Conservation (phyloP, 2,797 vertebrate species). For the Epinephelus awoara region DNA sequence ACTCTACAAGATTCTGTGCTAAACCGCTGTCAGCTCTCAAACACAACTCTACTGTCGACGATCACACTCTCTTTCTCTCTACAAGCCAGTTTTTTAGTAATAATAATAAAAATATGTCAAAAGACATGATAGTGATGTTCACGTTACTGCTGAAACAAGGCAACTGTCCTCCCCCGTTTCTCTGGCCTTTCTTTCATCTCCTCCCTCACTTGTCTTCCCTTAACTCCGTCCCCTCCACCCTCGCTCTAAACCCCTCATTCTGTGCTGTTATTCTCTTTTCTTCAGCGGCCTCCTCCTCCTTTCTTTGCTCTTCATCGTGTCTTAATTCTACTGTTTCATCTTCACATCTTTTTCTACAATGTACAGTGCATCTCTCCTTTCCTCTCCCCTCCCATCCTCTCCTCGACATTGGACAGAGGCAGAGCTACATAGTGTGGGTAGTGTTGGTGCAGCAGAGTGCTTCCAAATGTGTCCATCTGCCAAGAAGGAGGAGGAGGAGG, state of each 20-base stretch:
- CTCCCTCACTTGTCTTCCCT: slow-evolving; percentile 61
- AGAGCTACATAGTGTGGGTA: slow-evolving; percentile 63
- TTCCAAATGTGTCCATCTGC: slow-evolving; percentile 73
- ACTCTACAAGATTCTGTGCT: background rate
- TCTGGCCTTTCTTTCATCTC: slow-evolving; percentile 54
- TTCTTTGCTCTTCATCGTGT: slow-evolving; percentile 29
- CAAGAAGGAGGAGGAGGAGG: slow-evolving; percentile 38
- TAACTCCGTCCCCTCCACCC: slow-evolving; percentile 47
- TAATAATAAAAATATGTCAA: slow-evolving; percentile 34
- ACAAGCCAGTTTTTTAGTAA: background rate
- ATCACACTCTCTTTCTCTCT: slow-evolving; percentile 13
- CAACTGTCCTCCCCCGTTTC: slow-evolving; percentile 70
- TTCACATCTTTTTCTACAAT: slow-evolving; percentile 35
- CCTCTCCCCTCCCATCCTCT: background rate
- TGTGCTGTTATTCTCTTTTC: slow-evolving; percentile 44
- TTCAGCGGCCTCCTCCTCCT: slow-evolving; percentile 39
- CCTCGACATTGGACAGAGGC: slow-evolving; percentile 43
- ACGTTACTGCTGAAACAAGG: slow-evolving; percentile 37
- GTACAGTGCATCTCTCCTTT: background rate
- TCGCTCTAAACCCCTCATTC: slow-evolving; percentile 50
- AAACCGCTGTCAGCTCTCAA: background rate
- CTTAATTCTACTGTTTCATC: slow-evolving; percentile 30
- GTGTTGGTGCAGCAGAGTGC: slow-evolving; percentile 60
- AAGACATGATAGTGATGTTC: slow-evolving; percentile 56
- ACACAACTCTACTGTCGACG: background rate